Base-by-base conservation (phyloP, 2,113 vertebrate genomes). In the Bos indicus region DNA sequence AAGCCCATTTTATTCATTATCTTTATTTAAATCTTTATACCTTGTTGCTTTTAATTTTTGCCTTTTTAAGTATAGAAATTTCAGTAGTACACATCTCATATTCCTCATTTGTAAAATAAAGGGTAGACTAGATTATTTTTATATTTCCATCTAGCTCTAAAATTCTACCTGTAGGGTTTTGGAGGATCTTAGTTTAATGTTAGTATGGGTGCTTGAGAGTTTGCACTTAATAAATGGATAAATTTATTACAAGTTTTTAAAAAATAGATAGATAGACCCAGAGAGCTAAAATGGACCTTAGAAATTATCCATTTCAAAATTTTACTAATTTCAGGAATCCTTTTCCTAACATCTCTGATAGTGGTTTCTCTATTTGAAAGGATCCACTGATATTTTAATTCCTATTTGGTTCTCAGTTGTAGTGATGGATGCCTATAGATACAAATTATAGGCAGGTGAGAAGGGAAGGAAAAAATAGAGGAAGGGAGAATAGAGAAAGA, bases 101-200 rank as follows among this genome's bases (percentile, higher is more conserved):
- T 57, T 71, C 25, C 30, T 95, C n/a, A 74, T 81, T 54, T 88
- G 4, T 89, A 86, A 91, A 93, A 92, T 91, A 52, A 94, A 94
- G 28, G 17, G 11, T 92, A 17, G 30, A 59, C 60, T 89, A 62
- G 36, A 26, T 92, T 86, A 90, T 90, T 67, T 93, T 82, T 77
- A 28, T 78, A 7, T 14, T 91, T 77, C 14, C 59, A 80, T 87
- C 19, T 87, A 84, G 16, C 14, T 95, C 59, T 95, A 93, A 96
- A 96, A 92, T 95, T 92, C 33, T 71, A 36, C 78, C 71, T 51
- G 28, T 95, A 48, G 33, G 10, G 25, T 10, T 81, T 85, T 90
- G 56, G 23, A 28, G 40, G 2, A 54, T 92, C 40, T 92, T 40
- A 64, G 6, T 67, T 36, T 91, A 84, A 51, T 43, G 40, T 78